Percentiles rank a stretch among this genome's conserved stretches.
phyloP scores from a whole-genome alignment of 2,113 vertebrate species.

The Proterorhinus semilunaris region DNA sequence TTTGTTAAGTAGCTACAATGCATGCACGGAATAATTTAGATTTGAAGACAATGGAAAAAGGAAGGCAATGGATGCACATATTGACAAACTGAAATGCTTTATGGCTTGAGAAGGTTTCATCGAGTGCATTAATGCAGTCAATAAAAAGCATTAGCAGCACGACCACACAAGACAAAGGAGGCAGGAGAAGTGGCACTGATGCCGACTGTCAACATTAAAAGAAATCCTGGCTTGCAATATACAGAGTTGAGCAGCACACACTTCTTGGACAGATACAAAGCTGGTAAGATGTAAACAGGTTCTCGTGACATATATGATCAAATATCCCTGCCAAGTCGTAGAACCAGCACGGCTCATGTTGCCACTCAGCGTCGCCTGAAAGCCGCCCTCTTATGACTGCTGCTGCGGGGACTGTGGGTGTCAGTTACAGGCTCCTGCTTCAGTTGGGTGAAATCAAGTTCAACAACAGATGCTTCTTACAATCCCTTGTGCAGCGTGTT shows the following conservation, averaged over 20 bases:
- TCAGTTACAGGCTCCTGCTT: constrained; percentile 60
- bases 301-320: constrained; percentile 48
- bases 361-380: constrained; percentile 55
- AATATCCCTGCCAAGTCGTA: constrained; percentile 55
- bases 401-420: constrained; percentile 51
- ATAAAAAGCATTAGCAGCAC: background rate
- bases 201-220: constrained; percentile 14
- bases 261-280: constrained; percentile 7
- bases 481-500: constrained; percentile 49
- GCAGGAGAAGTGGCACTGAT: constrained; percentile 18
- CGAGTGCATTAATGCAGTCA: background rate
- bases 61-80: background rate
- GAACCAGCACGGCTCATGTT: constrained; percentile 52
- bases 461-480: constrained; percentile 64
- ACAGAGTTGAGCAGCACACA: background rate
- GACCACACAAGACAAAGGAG: constrained; percentile 24
- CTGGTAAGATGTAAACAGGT: constrained; percentile 28
- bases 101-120: background rate
- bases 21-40: background rate
- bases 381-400: constrained; percentile 53
- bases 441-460: constrained; percentile 70
- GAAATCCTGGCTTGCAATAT: too few species aligned
- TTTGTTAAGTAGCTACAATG: constrained; percentile 20
- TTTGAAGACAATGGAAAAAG: constrained; percentile 15
- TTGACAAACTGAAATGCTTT: background rate